Evolutionary conservation across 30 jellyfish, hydroid and myxozoan species (phyloP), one percentile per base, ranked within the genome.

Genomic region (Aurelia sp.): DNA sequence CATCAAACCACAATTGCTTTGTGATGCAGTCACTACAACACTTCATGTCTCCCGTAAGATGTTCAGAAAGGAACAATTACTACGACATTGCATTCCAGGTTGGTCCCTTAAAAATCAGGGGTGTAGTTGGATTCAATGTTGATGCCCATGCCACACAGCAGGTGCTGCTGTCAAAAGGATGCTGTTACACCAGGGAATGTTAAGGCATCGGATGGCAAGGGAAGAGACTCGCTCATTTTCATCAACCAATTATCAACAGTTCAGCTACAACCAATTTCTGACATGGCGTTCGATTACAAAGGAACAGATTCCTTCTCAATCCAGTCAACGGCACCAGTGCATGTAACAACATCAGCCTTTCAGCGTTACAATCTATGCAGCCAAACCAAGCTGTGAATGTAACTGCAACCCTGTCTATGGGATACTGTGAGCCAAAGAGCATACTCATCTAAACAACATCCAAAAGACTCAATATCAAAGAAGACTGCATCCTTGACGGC

Each of bases 401-500:
- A 1, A 75, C 86, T 17, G 74, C 86, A 3, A 75, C 86, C 2
- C 19, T 57, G 0, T 51, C 86, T 13, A 17, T 30, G 44, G 74
- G 74, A 30, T 30, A 27, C 74, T 8, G 58, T 15, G 61, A 31
- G n/a, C 74, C 61, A 16, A 75, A 75, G 60, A 24, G 51, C 27
- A 27, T 75, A 7, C 27, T 57, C 15, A 50, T 55, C 4, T 4
- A 15, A 8, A 15, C 70, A 75, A 51, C 86, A 55, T 41, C 61
- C 8, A 16, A 68, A 75, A n/a, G 47, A 16, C 70, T 75, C 24
- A 5, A 19, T 15, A 30, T 75, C 31, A 55, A 75, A 58, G 86
- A 75, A 75, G 86, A 75, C 53, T 75, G 76, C 6, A 31, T 75
- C 27, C 63, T 55, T 2, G 85, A 73, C n/a, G n/a, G n/a, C n/a